Evolutionary conservation across 2,113 vertebrate genomes (phyloP).

Genomic region (Neogobius melanostomus): DNA sequence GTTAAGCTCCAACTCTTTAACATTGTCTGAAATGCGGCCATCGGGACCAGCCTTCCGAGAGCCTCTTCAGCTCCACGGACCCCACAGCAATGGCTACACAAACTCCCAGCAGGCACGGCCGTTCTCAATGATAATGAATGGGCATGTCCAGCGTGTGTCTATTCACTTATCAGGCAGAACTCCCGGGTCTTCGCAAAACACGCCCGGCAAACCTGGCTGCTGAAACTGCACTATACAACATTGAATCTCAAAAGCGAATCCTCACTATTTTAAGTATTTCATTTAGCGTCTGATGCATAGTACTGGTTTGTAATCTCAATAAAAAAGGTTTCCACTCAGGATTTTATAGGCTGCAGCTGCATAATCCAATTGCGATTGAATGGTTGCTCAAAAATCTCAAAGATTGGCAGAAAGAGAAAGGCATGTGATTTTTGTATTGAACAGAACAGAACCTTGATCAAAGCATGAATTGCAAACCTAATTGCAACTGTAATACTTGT

Average conservation of each 20-base stretch:
- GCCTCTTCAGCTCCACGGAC: slow-evolving; percentile 41
- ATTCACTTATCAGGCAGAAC: slow-evolving; percentile 59
- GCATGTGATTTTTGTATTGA: too few relatives aligned
- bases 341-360: too few relatives aligned
- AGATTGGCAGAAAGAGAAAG: too few relatives aligned
- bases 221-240: slow-evolving; percentile 20
- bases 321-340: too few relatives aligned
- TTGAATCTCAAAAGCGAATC: neutral
- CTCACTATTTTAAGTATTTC: too few relatives aligned
- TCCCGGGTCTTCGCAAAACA: slow-evolving; percentile 44
- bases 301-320: too few relatives aligned
- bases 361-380: too few relatives aligned
- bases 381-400: too few relatives aligned
- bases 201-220: slow-evolving; percentile 24
- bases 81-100: slow-evolving; percentile 48
- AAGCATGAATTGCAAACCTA: too few relatives aligned
- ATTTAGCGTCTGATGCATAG: too few relatives aligned
- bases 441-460: too few relatives aligned
- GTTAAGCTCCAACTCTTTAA: slow-evolving; percentile 45
- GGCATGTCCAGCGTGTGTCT: slow-evolving; percentile 61
- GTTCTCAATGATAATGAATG: slow-evolving; percentile 70
- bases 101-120: slow-evolving; percentile 60
- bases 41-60: slow-evolving; percentile 38
- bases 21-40: slow-evolving; percentile 46
- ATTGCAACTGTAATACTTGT: too few relatives aligned